Evolutionary conservation across 2,113 vertebrate species (phyloP).

Genomic region (Campylomormyrus tamandua): DNA sequence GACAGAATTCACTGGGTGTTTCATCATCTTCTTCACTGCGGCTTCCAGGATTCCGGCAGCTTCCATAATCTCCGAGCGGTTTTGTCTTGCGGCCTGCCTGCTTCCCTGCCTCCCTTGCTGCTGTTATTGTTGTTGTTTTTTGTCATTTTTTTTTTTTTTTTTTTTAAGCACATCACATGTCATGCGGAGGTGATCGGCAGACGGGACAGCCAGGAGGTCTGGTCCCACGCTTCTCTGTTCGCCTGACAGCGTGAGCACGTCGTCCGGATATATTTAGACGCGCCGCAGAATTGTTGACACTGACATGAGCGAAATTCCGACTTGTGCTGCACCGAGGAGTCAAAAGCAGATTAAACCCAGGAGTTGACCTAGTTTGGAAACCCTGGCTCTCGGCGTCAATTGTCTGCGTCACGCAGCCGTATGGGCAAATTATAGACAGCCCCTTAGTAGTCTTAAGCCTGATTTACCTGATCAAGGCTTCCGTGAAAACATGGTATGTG

Average conservation of each 20-base stretch:
- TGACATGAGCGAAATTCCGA: constrained; percentile 13
- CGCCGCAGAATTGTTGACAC: constrained; percentile 7
- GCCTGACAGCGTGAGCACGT: neutral
- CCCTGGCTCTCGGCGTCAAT: neutral
- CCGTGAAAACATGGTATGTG: neutral
- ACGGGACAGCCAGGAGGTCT: neutral
- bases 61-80: neutral
- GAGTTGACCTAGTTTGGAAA: constrained; percentile 37
- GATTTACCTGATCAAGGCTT: constrained; percentile 1
- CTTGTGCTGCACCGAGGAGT: neutral
- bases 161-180: neutral
- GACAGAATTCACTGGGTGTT: neutral
- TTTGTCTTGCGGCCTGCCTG: neutral
- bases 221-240: neutral
- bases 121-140: constrained; percentile 1
- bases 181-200: neutral
- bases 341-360: constrained; percentile 44
- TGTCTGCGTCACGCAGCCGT: neutral
- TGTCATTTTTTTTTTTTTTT: neutral
- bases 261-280: constrained; percentile 3
- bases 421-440: neutral
- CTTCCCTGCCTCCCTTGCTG: neutral
- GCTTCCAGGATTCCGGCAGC: neutral
- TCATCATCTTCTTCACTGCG: neutral
- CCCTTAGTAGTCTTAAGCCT: neutral